Evolutionary conservation across 2,113 vertebrate genomes (phyloP).

Genomic region (Xenus cinereus): DNA sequence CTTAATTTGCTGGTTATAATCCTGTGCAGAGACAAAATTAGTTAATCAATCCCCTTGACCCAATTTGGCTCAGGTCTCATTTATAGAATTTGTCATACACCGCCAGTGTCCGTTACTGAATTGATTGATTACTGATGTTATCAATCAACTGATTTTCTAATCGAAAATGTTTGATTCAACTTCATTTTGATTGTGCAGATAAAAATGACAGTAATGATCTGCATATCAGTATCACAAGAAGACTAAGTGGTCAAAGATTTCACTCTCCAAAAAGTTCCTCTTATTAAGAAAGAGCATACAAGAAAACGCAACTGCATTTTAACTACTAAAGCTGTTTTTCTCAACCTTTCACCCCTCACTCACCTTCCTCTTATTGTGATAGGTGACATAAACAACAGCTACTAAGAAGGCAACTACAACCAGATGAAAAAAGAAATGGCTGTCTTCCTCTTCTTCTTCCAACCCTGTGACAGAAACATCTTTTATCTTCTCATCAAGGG

Average conservation of each 20-base stretch:
- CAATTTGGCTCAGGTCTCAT: background rate
- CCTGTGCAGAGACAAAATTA: background rate
- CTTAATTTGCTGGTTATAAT: background rate
- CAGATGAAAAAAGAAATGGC: constrained; percentile 95
- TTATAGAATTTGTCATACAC: background rate
- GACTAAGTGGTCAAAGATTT: background rate
- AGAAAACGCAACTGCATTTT: background rate
- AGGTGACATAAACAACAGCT: constrained; percentile 89
- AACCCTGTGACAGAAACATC: constrained; percentile 65
- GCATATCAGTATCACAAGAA: background rate
- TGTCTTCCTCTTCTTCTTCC: constrained; percentile 84
- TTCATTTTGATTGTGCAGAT: background rate
- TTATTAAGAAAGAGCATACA: background rate
- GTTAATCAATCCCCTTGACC: background rate
- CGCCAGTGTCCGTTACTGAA: background rate
- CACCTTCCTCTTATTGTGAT: constrained; percentile 99
- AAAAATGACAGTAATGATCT: background rate
- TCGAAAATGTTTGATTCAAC: background rate
- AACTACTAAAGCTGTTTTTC: background rate
- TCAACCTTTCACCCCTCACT: background rate
- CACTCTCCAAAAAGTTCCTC: background rate
- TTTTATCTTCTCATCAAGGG: constrained; percentile 56
- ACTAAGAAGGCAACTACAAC: constrained; percentile 90
- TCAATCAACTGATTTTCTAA: background rate
- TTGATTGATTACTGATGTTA: background rate